Evolutionary conservation across 2,113 vertebrate genomes (phyloP).

Genomic region (Platysteira castanea): DNA sequence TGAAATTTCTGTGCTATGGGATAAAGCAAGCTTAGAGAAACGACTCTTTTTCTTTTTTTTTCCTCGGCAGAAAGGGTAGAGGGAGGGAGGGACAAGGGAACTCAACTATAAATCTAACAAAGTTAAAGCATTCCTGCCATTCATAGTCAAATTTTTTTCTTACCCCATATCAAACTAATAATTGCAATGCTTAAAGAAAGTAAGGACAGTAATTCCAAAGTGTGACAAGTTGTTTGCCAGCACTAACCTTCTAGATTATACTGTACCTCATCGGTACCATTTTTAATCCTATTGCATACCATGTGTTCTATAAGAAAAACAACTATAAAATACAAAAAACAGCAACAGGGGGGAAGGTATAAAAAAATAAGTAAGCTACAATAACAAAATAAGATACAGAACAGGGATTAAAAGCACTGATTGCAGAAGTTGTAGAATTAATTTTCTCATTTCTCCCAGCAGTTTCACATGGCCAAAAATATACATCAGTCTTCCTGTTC

Average conservation of each 20-base stretch:
- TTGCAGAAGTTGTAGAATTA: neutral
- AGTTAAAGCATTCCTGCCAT: slow-evolving; percentile 12
- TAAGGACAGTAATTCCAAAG: neutral
- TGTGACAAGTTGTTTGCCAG: neutral
- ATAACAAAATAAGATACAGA: neutral
- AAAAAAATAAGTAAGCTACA: neutral
- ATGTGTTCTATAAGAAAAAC: neutral
- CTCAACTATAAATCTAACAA: slow-evolving; percentile 10
- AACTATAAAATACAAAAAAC: neutral
- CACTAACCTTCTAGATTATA: neutral
- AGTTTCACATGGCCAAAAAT: neutral
- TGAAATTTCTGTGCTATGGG: slow-evolving; percentile 35
- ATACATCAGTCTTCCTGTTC: neutral
- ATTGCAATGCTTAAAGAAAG: neutral
- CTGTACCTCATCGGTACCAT: neutral
- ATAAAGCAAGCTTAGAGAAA: slow-evolving; percentile 40
- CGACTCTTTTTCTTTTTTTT: neutral
- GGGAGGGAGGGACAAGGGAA: neutral
- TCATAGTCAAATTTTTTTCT: neutral
- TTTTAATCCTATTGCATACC: neutral
- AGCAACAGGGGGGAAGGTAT: neutral
- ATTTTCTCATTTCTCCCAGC: neutral
- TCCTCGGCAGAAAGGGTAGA: rapidly evolving
- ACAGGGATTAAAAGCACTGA: neutral
- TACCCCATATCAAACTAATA: neutral